Evolutionary conservation across 1,140 invertebrate genomes (phyloP), one percentile per base, ranked within the genome.

Genomic region (Danaus melanippus): DNA sequence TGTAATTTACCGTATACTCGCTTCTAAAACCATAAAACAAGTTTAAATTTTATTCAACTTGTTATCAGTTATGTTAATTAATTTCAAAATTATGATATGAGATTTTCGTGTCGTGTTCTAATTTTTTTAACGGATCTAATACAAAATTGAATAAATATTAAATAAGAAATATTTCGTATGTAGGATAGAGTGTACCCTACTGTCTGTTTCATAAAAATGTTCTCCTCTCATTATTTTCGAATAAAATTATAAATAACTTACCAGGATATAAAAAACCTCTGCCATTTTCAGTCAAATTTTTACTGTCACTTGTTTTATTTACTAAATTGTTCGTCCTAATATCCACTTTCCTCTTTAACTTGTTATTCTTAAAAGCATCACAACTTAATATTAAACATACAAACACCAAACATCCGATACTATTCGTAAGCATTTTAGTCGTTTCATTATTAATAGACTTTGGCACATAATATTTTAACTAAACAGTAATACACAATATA

Each of bases 341-440:
- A 56, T 69, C 55, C 47, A 71, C 50, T 66, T 71, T 74, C 49
- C 68, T 74, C 44, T 73, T 74, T 50, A 71, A 62, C 47, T 64
- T 67, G 46, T 57, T 60, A 21, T 63, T 62, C 53, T 62, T 60
- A 5, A 56, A 48, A 60, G 62, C 58, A 67, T 71, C 65, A 67
- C 67, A 74, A 53, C 64, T 49, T 45, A 75, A 60, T 55, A 62
- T 53, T 58, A 69, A 41, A 58, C 52, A 56, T n/a, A 67, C 46
- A 65, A 50, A 67, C 61, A 80, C 62, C 51, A 66, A 58, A 58
- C 46, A 67, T 67, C 62, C 49, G 58, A 67, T 58, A 42, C 50
- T 49, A 51, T 66, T 71, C 58, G 66, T 70, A 67, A 53, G 66
- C 79, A 83, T 83, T 75, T 77, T 83, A 64, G 60, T 58, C 66